These are phyloP conservation scores for Aix galericulata DNA, from an alignment of 2,113 vertebrate species.

Conservation along the genomic window DNA sequence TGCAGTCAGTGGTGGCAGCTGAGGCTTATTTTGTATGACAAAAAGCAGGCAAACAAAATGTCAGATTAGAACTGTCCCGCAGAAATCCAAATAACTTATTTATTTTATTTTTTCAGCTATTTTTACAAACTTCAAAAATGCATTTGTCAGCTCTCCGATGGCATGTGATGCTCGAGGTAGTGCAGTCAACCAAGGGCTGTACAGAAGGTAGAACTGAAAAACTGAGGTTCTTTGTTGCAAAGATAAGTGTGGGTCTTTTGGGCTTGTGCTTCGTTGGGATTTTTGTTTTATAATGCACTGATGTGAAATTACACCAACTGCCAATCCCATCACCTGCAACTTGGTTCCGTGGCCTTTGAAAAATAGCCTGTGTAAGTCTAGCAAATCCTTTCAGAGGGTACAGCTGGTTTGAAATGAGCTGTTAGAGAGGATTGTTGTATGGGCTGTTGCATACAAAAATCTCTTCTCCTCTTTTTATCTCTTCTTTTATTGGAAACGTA, in stretches of 20 bases:
- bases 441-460: neutral
- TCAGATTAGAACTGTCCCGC: neutral
- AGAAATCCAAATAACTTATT: neutral
- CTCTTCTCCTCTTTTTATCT: conserved; percentile 33
- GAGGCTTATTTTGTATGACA: neutral
- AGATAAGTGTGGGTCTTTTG: neutral
- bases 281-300: neutral
- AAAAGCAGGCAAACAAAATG: neutral
- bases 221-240: neutral
- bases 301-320: neutral
- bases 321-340: neutral
- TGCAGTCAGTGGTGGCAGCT: neutral
- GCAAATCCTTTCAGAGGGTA: neutral
- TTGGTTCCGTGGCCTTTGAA: neutral
- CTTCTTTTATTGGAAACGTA: conserved; percentile 8
- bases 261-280: neutral
- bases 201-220: neutral
- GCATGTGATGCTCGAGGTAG: neutral
- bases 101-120: neutral
- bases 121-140: neutral
- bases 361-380: neutral
- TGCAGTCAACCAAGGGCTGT: neutral
- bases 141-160: neutral
- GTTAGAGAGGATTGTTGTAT: neutral
- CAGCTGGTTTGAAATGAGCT: conserved; percentile 12